A percentile compares a stretch with the other conserved stretches of the same genome.
Conservation (phyloP, 2,113 vertebrate species). For the Mormyrus iriodes region DNA sequence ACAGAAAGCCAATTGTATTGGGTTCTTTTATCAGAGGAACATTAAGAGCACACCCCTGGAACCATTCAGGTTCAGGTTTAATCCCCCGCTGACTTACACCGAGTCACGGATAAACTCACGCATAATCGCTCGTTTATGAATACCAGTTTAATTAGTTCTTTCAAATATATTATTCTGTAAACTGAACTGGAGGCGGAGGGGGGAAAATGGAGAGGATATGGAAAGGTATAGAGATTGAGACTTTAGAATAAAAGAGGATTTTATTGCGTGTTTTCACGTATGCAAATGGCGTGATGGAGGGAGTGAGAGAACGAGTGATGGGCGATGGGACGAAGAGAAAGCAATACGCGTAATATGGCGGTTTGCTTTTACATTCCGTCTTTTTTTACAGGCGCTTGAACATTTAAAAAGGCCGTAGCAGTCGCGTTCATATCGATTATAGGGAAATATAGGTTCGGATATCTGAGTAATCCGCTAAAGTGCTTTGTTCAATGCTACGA, state of each 20-base stretch:
- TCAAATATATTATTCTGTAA: not conserved
- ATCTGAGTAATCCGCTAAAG: not conserved
- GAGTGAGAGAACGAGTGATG: not conserved
- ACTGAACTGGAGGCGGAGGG: not conserved
- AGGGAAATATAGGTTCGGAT: not conserved
- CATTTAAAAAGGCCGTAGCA: not conserved
- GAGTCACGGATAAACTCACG: not conserved
- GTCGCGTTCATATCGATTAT: not conserved
- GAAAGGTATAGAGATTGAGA: not conserved
- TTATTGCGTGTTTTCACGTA: slow-evolving; percentile 16
- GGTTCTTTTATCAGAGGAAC: not conserved
- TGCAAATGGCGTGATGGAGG: slow-evolving; percentile 11
- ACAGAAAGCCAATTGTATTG: not conserved
- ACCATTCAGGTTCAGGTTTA: not conserved
- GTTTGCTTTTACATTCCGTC: not conserved
- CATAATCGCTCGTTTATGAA: not conserved
- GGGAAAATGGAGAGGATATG: not conserved
- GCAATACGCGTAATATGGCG: too few relatives aligned
- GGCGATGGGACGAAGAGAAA: not conserved
- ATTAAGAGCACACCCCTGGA: not conserved
- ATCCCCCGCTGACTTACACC: not conserved
- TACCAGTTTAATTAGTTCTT: not conserved
- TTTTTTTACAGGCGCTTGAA: not conserved
- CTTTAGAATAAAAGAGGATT: slow-evolving; percentile 25
- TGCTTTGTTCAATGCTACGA: not conserved